phyloP scores from a whole-genome alignment of 2,888 invertebrate genomes.

The Leptopilina syphax region DNA sequence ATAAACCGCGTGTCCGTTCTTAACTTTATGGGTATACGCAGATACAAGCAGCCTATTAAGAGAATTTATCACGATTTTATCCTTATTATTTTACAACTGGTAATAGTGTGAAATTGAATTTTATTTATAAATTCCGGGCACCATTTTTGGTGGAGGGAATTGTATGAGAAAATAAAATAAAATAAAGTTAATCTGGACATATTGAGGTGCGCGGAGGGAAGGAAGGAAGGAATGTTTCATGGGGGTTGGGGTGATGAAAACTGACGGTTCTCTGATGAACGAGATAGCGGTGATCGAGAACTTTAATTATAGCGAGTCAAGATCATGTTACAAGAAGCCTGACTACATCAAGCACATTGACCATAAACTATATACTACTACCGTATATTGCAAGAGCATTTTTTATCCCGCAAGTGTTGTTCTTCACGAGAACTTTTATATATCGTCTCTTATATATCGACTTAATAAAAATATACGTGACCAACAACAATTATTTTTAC shows the following conservation, averaged over 20 bases:
- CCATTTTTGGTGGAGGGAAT: too few relatives aligned
- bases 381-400: conserved; percentile 34
- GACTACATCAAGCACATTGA: conserved; percentile 42
- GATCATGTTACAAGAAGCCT: conserved; percentile 57
- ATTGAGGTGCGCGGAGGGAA: conserved; percentile 5
- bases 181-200: neutral
- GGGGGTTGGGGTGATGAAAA: conserved; percentile 62
- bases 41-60: conserved; percentile 24
- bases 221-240: conserved; percentile 31
- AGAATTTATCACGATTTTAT: conserved; percentile 30
- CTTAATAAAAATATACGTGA: too few relatives aligned
- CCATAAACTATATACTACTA: conserved; percentile 34
- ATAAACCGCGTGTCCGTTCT: neutral
- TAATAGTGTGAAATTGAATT: conserved; percentile 15
- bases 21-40: neutral
- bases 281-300: conserved; percentile 65
- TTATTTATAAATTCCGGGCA: neutral
- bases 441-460: too few relatives aligned
- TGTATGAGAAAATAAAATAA: too few relatives aligned
- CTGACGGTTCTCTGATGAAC: conserved; percentile 57
- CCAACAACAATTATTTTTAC: too few relatives aligned
- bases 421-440: too few relatives aligned
- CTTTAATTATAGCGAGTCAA: conserved; percentile 62
- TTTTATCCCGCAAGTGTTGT: conserved; percentile 48
- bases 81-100: conserved; percentile 12